Conservation (phyloP, 1,140 invertebrate species). For the Cydia amplana region DNA sequence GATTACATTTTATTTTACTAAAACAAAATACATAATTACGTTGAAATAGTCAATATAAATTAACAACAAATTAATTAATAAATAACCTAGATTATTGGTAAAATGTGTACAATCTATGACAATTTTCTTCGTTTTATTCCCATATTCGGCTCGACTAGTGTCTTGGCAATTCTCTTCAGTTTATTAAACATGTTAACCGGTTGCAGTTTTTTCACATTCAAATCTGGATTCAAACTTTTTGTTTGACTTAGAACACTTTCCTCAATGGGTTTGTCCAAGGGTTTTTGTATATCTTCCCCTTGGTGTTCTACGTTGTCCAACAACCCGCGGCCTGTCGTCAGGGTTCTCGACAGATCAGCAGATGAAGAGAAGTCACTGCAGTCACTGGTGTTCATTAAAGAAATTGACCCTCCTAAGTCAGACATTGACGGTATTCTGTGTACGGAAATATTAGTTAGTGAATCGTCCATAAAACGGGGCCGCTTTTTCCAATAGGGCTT, state of each 20-base stretch:
- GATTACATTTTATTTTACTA: too few relatives aligned
- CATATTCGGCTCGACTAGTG: slow-evolving; percentile 33
- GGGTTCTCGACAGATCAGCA: background rate
- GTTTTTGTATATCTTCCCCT: background rate
- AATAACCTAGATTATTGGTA: background rate
- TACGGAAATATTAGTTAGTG: slow-evolving; percentile 40
- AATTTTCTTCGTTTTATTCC: slow-evolving; percentile 9
- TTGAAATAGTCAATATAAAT: background rate
- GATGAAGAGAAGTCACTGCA: slow-evolving; percentile 3
- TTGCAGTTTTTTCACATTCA: slow-evolving; percentile 33
- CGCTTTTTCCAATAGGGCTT: slow-evolving; percentile 40
- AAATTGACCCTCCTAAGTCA: slow-evolving; percentile 32
- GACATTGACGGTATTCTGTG: slow-evolving; percentile 39
- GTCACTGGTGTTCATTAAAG: background rate
- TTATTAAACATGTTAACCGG: slow-evolving; percentile 34
- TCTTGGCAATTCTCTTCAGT: slow-evolving; percentile 36
- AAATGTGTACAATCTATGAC: background rate
- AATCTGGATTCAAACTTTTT: background rate
- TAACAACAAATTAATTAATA: background rate
- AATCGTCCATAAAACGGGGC: slow-evolving; percentile 35
- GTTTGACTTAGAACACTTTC: background rate
- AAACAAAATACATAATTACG: background rate
- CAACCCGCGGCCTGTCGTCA: background rate
- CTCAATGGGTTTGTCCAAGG: background rate
- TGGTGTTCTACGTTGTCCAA: background rate